Conservation (phyloP, 2,113 vertebrate species). For the Calyptomena viridis region DNA sequence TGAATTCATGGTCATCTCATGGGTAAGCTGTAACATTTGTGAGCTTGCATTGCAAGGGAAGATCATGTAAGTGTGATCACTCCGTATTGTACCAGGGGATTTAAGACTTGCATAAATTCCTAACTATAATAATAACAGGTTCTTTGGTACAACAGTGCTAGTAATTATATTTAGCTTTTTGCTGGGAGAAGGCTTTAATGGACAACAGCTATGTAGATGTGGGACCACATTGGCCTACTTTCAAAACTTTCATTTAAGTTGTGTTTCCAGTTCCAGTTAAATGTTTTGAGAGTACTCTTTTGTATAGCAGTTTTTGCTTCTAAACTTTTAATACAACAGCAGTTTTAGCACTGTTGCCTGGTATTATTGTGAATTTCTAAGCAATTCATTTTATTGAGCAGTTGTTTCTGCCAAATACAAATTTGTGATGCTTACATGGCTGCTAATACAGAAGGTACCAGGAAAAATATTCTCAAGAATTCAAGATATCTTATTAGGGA, state of each 20-base stretch:
- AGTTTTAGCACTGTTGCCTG: not conserved
- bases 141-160: not conserved
- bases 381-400: not conserved
- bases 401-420: not conserved
- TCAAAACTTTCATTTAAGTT: not conserved
- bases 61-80: not conserved
- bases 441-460: not conserved
- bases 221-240: not conserved
- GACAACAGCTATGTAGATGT: not conserved
- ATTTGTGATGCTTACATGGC: not conserved
- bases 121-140: too few relatives aligned
- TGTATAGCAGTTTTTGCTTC: not conserved
- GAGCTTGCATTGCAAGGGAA: not conserved
- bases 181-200: not conserved
- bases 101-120: not conserved
- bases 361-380: not conserved
- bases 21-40: not conserved
- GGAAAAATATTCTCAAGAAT: not conserved
- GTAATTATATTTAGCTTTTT: not conserved
- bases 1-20: not conserved
- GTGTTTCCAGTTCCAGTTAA: not conserved
- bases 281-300: not conserved
- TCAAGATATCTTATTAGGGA: not conserved
- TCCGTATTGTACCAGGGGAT: not conserved
- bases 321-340: not conserved